These are phyloP conservation scores for Plebejus argus DNA, from an alignment of 2,888 invertebrate species.

Conservation along the genomic window DNA sequence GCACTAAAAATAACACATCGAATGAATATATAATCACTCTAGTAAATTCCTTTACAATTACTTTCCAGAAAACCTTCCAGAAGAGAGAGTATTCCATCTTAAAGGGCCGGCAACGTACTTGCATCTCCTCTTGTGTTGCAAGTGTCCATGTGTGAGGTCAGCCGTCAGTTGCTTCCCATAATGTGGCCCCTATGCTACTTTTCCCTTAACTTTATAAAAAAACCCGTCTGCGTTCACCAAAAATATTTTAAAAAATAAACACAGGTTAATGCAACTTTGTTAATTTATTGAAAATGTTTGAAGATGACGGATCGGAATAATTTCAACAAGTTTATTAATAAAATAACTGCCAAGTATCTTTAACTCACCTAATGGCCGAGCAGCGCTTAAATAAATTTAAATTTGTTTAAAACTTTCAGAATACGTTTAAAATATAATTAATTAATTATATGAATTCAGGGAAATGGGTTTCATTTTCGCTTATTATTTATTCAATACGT, in stretches of 20 bases:
- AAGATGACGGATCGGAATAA: conserved; percentile 16
- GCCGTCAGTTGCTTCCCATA: no score
- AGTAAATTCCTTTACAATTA: no score
- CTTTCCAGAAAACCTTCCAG: no score
- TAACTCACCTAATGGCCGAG: conserved; percentile 24
- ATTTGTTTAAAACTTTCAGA: conserved; percentile 43
- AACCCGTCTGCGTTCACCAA: neutral
- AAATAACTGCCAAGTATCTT: conserved; percentile 15
- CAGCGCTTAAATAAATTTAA: conserved; percentile 56
- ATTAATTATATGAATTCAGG: neutral
- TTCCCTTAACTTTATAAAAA: no score
- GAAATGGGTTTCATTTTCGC: conserved; percentile 10
- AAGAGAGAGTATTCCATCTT: no score
- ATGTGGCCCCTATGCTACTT: no score
- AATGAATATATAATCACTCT: no score
- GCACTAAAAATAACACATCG: no score
- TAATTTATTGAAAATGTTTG: neutral
- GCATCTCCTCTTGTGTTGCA: no score
- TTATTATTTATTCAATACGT: conserved; percentile 7
- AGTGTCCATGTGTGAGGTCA: no score
- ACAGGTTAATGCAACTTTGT: neutral
- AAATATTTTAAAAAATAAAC: neutral
- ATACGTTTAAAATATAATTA: conserved; percentile 35
- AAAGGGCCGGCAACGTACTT: no score
- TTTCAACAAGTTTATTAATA: conserved; percentile 20